These are phyloP conservation scores for Aspiorhynchus laticeps DNA, from an alignment of 2,113 vertebrate genomes.

Conservation along the genomic window DNA sequence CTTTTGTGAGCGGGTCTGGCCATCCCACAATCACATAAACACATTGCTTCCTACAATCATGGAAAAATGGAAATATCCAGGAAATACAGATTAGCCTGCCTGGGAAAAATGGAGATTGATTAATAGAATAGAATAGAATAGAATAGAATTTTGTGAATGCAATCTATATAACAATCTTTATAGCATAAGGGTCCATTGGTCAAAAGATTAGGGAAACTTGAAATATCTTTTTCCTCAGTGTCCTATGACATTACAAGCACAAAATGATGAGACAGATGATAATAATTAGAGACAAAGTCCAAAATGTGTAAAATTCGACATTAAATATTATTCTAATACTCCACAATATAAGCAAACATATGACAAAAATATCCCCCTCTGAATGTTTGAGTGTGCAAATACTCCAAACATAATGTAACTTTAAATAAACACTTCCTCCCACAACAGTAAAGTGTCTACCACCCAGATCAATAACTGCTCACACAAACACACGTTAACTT, in stretches of 20 bases:
- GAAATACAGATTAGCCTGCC: background rate
- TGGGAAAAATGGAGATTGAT: background rate
- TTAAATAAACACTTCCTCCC: background rate
- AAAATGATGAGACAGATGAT: background rate
- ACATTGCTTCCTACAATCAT: background rate
- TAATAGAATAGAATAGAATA: too few species aligned
- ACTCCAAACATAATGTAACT: background rate
- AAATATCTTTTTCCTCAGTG: background rate
- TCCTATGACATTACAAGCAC: background rate
- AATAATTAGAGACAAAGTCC: background rate
- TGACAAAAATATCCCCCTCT: background rate
- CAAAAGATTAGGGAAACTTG: background rate
- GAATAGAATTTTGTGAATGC: background rate
- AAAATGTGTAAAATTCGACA: background rate
- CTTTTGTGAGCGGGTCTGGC: background rate
- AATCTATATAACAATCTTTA: background rate
- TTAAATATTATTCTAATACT: background rate
- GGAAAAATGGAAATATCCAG: background rate
- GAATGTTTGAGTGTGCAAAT: background rate
- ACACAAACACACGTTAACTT: background rate
- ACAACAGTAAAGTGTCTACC: background rate
- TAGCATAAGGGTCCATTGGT: background rate
- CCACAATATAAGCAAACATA: constrained; percentile 2
- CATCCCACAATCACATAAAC: background rate
- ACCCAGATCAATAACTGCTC: background rate